Evolutionary conservation across 2,888 invertebrate species (phyloP), one percentile per base, ranked within the genome.

Genomic region (Napeogenes sylphis): DNA sequence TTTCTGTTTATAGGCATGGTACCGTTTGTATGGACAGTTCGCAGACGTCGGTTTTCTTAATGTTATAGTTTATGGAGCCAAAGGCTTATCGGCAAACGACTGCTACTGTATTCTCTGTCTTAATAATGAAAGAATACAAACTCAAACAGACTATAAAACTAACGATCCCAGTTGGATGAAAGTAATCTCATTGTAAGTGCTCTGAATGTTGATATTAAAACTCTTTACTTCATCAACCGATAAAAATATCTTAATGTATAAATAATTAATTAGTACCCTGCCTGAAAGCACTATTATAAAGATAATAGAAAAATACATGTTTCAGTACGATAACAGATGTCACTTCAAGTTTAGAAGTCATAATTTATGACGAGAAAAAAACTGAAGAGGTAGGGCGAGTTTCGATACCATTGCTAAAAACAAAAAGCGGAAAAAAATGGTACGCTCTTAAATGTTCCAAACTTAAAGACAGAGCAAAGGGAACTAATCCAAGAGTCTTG

Each of bases 71-170:
- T 96, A 93, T 76, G 93, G 93, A 51, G 94, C 94, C 0, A 93
- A 92, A 56, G 98, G 97, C 4, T 89, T 99, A 46, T 94, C 95
- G 0, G 94, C 96, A 0, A 96, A 96, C 2, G 99, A 99, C 80
- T 98, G 98, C 3, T 98, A 97, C 82, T 98, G 98, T 85, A 96
- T 98, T 2, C 82, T 99, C 12, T 97, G 98, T 83, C 89, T 99
- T 65, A 95, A 96, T 55, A 99, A 99, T 81, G 94, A 97, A 35
- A 92, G 99, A 55, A 90, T 98, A 13, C 98, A 98, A 85, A 99
- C 99, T 0, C 97, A 98, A 82, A 99, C 99, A 0, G 98, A 98
- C 83, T 97, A 96, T 81, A 98, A 98, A 88, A 99, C 99, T 0
- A 91, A 97, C 46, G 93, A 95, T 61, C 99, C 99, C 0, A 96